Percentiles rank a stretch among this genome's conserved stretches.
These are phyloP conservation scores for Amphiprion ocellaris DNA, from an alignment of 2,113 vertebrate genomes.

Conservation along the genomic window DNA sequence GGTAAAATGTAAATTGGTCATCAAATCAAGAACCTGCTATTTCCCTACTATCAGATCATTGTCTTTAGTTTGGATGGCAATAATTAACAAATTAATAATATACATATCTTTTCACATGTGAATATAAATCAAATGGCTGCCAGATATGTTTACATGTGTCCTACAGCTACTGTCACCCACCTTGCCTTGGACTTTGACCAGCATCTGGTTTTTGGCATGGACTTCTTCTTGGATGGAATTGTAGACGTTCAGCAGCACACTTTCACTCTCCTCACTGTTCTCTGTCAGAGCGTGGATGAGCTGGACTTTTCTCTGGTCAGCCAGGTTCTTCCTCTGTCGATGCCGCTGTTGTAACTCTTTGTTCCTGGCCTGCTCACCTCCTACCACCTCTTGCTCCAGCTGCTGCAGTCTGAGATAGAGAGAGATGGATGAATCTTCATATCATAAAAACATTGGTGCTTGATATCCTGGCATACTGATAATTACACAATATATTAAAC, in stretches of 20 bases:
- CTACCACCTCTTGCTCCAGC: slow-evolving; percentile 89
- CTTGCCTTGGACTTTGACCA: slow-evolving; percentile 90
- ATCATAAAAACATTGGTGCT: no score
- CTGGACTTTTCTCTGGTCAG: slow-evolving; percentile 86
- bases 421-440: background rate
- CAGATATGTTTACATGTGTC: background rate
- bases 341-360: slow-evolving; percentile 88
- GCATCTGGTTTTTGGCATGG: slow-evolving; percentile 86
- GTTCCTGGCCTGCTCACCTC: slow-evolving; percentile 91
- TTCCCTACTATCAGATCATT: no score
- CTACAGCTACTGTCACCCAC: slow-evolving; percentile 66
- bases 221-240: slow-evolving; percentile 93
- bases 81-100: no score
- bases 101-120: background rate
- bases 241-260: slow-evolving; percentile 86
- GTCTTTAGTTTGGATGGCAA: no score
- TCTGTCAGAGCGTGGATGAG: slow-evolving; percentile 85
- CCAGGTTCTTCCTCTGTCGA: slow-evolving; percentile 80
- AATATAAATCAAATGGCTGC: no score
- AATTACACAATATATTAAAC: no score
- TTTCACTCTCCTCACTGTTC: slow-evolving; percentile 84
- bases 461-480: no score
- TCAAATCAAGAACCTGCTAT: no score
- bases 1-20: no score
- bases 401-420: slow-evolving; percentile 86